These are phyloP conservation scores for Varanus komodoensis DNA, from an alignment of 2,113 vertebrate genomes.

Conservation along the genomic window DNA sequence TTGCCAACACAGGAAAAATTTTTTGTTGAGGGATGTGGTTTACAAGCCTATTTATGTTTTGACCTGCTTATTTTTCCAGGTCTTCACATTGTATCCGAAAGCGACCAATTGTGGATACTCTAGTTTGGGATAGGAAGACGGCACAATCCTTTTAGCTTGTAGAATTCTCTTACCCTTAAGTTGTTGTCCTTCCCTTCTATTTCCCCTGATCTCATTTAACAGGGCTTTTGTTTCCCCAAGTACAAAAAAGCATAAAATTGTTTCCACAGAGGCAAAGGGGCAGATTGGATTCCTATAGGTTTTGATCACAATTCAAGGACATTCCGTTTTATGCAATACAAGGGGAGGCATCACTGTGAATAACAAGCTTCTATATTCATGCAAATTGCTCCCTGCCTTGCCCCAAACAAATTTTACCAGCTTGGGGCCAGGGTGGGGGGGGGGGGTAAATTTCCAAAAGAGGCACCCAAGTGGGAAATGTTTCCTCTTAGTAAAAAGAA, in stretches of 20 bases:
- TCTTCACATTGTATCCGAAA: neutral
- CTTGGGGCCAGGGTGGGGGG: too few relatives aligned
- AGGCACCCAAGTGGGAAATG: neutral
- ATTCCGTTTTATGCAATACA: neutral
- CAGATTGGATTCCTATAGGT: neutral
- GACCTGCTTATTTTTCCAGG: neutral
- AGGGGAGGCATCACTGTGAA: neutral
- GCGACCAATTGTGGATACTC: neutral
- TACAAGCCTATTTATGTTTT: neutral
- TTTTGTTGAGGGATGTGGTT: neutral
- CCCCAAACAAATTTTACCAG: neutral
- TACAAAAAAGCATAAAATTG: neutral
- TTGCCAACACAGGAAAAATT: neutral
- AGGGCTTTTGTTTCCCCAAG: neutral
- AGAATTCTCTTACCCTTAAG: neutral
- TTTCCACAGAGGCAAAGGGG: neutral
- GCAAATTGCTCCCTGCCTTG: accelerated
- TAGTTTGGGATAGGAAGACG: neutral
- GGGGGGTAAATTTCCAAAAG: neutral
- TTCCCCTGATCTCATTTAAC: neutral
- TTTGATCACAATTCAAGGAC: neutral
- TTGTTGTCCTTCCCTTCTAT: neutral
- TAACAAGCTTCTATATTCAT: neutral
- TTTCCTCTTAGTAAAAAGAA: neutral
- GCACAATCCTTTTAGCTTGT: accelerated